Base-by-base conservation (phyloP, 2,113 vertebrate genomes). In the Amphiprion percula region DNA sequence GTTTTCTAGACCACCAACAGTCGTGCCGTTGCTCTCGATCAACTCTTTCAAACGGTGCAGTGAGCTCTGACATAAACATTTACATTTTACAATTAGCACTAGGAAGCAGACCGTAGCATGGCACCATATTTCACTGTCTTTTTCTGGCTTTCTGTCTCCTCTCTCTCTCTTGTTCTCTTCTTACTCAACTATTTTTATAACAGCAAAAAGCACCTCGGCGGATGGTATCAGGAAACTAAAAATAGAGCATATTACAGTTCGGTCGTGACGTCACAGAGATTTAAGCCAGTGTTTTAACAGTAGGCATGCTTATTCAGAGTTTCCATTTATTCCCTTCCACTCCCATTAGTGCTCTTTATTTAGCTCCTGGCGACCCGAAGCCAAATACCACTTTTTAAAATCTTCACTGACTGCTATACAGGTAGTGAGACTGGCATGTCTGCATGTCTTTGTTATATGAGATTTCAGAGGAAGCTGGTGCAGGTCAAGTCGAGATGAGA, bases 371-470 rank as follows among this genome's bases (percentile, higher is more conserved):
- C 77, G 79, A 79, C 69, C 52, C 47, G 71, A 78, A 87, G 83
- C 76, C 60, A 87, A 86, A 77, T 68, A 62, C 71, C 54, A 72
- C 64, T 71, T 72, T 77, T 49, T 53, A 70, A 72, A 83, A 82
- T 65, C 62, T 83, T 85, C 62, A 75, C 75, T 78, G 73, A 78
- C 77, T 90, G 71, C 76, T 85, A 55, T 88, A 84, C 84, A 87
- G 84, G 90, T 88, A 84, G 78, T 68, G 74, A 83, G 80, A 84
- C 67, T 70, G 83, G 92, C 90, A 91, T 89, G 91, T 75, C 75
- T 93, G 92, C 88, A 93, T 91, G 91, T 80, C 79, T 89, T 83
- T 80, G 73, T 93, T 87, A n/a, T 78, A 69, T 84, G 81, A 82
- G 54, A 79, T 74, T 81, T 84, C 66, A 75, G 69, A 76, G 76